Evolutionary conservation across 2,888 invertebrate genomes (phyloP).

Genomic region (Sinodicranocentrus sp.): DNA sequence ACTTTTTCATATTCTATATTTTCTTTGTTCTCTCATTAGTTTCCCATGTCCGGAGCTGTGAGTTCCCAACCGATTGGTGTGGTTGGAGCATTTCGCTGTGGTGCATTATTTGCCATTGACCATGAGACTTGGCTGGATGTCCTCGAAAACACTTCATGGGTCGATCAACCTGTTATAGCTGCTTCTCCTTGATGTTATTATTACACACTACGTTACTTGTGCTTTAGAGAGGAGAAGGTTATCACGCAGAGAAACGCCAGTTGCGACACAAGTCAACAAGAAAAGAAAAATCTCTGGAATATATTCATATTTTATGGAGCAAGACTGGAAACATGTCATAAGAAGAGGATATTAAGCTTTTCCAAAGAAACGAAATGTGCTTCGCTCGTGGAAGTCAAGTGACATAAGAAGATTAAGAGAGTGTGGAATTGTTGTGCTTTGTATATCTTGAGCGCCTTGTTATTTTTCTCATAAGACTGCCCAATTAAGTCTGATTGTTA

Average conservation of each 20-base stretch:
- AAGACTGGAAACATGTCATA: too few relatives aligned
- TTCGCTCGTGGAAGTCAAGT: background rate
- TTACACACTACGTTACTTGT: too few relatives aligned
- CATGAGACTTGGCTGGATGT: slow-evolving; percentile 66
- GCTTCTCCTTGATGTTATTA: slow-evolving; percentile 33
- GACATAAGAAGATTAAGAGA: background rate
- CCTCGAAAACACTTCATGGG: slow-evolving; percentile 67
- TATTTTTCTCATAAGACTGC: slow-evolving; percentile 49
- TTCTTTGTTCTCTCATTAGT: slow-evolving; percentile 16
- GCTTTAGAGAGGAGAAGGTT: too few relatives aligned
- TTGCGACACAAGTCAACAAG: too few relatives aligned
- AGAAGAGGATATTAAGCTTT: too few relatives aligned
- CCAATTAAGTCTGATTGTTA: slow-evolving; percentile 53
- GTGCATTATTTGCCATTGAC: slow-evolving; percentile 54
- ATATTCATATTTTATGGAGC: too few relatives aligned
- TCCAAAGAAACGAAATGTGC: background rate
- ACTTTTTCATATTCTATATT: background rate
- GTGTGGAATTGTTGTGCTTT: background rate
- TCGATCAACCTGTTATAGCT: slow-evolving; percentile 65
- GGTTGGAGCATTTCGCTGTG: slow-evolving; percentile 48
- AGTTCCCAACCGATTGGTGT: slow-evolving; percentile 44
- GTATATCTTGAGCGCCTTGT: background rate
- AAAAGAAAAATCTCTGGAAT: too few relatives aligned
- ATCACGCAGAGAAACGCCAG: too few relatives aligned
- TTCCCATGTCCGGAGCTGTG: slow-evolving; percentile 66